Evolutionary conservation across 2,113 vertebrate genomes (phyloP).

Genomic region (Ariopsis seemanni): DNA sequence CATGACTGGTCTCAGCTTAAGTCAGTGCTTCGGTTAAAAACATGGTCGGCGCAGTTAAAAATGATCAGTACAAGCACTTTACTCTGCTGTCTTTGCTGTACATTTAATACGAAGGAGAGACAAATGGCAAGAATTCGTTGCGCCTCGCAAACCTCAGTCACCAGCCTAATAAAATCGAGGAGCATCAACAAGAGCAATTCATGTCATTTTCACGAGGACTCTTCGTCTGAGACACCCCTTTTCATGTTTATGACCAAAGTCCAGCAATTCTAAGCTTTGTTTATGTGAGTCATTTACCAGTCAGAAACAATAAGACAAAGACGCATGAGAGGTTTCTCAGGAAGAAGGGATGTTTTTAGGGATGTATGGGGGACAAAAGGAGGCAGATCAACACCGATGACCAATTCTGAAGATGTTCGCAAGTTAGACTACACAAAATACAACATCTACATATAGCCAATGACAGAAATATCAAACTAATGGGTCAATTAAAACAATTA

Average conservation of each 20-base stretch:
- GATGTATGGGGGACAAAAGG: not conserved
- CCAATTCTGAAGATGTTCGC: slow-evolving; percentile 5
- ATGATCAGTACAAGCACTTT: not conserved
- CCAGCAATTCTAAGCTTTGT: slow-evolving; percentile 23
- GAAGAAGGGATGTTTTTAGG: slow-evolving; percentile 16
- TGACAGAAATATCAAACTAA: not conserved
- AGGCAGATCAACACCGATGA: not conserved
- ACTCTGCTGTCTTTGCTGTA: not conserved
- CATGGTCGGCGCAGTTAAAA: not conserved
- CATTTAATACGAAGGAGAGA: not conserved
- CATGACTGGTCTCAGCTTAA: not conserved
- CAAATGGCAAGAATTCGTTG: slow-evolving; percentile 16
- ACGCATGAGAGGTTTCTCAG: not conserved
- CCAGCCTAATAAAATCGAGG: slow-evolving; percentile 16
- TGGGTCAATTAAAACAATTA: not conserved
- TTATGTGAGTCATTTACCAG: slow-evolving; percentile 32
- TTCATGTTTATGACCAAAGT: slow-evolving; percentile 31
- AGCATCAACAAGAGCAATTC: not conserved
- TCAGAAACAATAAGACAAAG: slow-evolving; percentile 36
- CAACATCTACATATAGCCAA: not conserved
- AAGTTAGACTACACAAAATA: not conserved
- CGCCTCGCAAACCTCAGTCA: not conserved
- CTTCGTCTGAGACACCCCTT: slow-evolving; percentile 2
- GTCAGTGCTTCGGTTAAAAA: not conserved
- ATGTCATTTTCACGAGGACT: slow-evolving; percentile 15